Conservation (phyloP, 2,888 invertebrate genomes). For the Lamellibrachia columna region DNA sequence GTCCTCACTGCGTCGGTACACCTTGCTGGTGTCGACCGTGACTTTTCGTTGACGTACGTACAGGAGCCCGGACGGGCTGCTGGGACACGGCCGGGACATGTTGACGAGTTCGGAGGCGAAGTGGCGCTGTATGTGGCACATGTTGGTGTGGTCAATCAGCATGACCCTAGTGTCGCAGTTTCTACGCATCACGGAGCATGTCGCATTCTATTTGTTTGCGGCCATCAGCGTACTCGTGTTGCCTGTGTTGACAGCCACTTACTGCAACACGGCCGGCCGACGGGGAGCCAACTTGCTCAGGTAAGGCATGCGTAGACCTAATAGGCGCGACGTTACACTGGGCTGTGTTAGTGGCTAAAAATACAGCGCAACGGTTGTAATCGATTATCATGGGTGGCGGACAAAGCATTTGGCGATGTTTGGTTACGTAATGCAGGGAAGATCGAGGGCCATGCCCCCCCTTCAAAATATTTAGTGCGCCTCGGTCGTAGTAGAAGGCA, state of each 20-base stretch:
- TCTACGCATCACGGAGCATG: conserved; percentile 37
- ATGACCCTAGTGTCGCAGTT: conserved; percentile 45
- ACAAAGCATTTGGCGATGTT: too few relatives aligned
- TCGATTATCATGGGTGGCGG: too few relatives aligned
- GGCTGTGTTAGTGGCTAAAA: background rate
- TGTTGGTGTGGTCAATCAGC: conserved; percentile 45
- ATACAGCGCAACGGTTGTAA: too few relatives aligned
- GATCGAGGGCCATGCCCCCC: too few relatives aligned
- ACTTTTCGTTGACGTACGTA: background rate
- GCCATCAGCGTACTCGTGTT: conserved; percentile 39
- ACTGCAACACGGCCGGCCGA: conserved; percentile 45
- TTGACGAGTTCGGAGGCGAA: conserved; percentile 46
- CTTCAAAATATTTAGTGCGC: too few relatives aligned
- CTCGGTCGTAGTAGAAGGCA: too few relatives aligned
- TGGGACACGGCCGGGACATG: conserved; percentile 28
- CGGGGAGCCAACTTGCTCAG: conserved; percentile 42
- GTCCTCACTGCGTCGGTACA: background rate
- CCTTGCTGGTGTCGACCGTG: background rate
- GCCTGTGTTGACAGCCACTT: conserved; percentile 43
- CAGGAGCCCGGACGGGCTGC: background rate
- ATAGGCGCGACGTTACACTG: background rate
- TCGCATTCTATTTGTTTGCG: conserved; percentile 45
- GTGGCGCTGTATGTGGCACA: conserved; percentile 45
- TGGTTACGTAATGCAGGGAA: too few relatives aligned
- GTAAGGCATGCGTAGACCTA: conserved; percentile 25